Percentiles rank a stretch among this genome's conserved stretches.
phyloP scores from a whole-genome alignment of 2,797 vertebrate genomes.

The Chanos chanos region DNA sequence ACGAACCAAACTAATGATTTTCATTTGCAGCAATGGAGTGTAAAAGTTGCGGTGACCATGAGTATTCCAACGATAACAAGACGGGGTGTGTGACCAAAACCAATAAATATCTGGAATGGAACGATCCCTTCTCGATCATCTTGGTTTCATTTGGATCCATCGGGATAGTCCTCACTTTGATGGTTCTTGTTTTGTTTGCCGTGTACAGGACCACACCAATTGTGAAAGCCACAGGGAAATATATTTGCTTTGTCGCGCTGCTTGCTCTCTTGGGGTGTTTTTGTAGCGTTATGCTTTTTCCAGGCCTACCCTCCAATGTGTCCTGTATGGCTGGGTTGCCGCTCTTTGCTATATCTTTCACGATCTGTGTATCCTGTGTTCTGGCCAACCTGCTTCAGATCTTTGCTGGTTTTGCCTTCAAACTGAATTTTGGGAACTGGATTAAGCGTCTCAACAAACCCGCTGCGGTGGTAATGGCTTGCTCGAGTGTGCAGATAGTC shows the following conservation, averaged over 20 bases:
- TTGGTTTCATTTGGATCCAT: conserved; percentile 28
- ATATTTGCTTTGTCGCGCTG: conserved; percentile 57
- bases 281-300: conserved; percentile 38
- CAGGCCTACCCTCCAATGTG: conserved; percentile 22
- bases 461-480: conserved; percentile 31
- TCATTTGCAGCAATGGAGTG: conserved; percentile 29
- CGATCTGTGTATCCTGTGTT: conserved; percentile 62
- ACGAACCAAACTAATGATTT: not conserved
- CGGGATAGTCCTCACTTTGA: conserved; percentile 41
- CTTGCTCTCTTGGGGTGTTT: conserved; percentile 57
- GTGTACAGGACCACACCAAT: conserved; percentile 52
- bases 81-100: conserved; percentile 33
- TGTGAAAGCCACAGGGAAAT: conserved; percentile 64
- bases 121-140: conserved; percentile 41
- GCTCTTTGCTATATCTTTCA: conserved; percentile 54
- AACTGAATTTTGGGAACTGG: conserved; percentile 6
- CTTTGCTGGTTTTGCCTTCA: conserved; percentile 56
- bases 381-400: conserved; percentile 65
- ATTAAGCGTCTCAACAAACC: conserved; percentile 52
- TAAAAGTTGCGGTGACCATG: fast-evolving
- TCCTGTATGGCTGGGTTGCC: conserved; percentile 50
- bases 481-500: conserved; percentile 48
- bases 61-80: conserved; percentile 20
- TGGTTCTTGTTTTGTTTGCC: conserved; percentile 45
- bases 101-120: conserved; percentile 32